Evolutionary conservation across 2,888 invertebrate species (phyloP).

Genomic region (Campaea margaritaria): DNA sequence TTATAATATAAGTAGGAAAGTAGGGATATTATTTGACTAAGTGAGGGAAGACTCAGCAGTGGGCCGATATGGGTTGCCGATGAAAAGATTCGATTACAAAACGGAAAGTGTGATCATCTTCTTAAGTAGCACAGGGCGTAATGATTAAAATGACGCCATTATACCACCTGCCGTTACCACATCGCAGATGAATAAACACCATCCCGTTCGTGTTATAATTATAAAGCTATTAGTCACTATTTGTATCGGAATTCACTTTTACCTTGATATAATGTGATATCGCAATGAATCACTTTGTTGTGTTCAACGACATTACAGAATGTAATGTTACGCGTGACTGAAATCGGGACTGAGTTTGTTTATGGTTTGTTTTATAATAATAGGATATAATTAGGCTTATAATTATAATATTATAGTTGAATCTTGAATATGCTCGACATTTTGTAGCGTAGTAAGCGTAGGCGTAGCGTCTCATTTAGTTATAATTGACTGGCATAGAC

Average conservation of each 20-base stretch:
- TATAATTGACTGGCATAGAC: no score
- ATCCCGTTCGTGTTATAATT: conserved; percentile 15
- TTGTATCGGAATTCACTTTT: conserved; percentile 22
- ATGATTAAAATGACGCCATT: conserved; percentile 16
- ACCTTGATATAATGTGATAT: conserved; percentile 21
- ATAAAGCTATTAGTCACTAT: conserved; percentile 26
- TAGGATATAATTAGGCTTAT: no score
- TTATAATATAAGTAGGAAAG: no score
- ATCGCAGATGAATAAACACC: conserved; percentile 21
- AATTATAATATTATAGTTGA: neutral
- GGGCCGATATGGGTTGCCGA: no score
- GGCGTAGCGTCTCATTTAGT: no score
- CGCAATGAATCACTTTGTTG: conserved; percentile 17
- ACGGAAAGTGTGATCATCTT: neutral
- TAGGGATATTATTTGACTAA: no score
- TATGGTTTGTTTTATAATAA: neutral
- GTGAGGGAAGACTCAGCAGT: no score
- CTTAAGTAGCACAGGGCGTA: neutral
- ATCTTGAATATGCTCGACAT: no score
- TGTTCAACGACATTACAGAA: conserved; percentile 11
- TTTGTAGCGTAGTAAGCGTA: no score
- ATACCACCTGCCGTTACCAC: conserved; percentile 9
- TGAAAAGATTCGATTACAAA: conserved; percentile 2
- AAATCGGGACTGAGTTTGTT: neutral
- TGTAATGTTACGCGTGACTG: neutral